A percentile compares a stretch with the other conserved stretches of the same genome.
Evolutionary conservation across 1,140 invertebrate species (phyloP).

Genomic region (Cherax destructor): DNA sequence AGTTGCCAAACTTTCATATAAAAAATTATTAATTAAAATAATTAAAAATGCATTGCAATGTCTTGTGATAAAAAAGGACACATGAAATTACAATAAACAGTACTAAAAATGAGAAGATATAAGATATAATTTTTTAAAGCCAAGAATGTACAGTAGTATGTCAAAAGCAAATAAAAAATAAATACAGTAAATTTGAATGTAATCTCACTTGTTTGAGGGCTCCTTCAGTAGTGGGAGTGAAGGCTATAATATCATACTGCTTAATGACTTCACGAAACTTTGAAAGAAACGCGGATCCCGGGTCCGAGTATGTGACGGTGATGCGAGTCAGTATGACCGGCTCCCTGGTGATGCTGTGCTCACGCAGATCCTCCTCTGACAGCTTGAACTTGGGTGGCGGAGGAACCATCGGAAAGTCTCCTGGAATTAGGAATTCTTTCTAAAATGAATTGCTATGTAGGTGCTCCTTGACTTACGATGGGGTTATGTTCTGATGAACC

Average conservation of each 20-base stretch:
- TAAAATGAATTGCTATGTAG: no score
- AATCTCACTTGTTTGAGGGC: slow-evolving; percentile 64
- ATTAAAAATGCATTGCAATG: no score
- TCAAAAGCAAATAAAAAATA: background rate
- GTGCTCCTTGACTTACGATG: no score
- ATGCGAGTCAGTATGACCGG: slow-evolving; percentile 63
- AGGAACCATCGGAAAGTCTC: slow-evolving; percentile 45
- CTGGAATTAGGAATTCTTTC: background rate
- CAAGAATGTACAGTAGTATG: background rate
- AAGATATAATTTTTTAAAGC: background rate
- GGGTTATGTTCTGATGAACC: no score
- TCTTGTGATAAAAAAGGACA: no score
- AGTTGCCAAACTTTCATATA: no score
- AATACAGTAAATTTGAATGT: background rate
- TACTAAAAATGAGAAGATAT: no score
- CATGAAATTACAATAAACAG: no score
- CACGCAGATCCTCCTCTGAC: slow-evolving; percentile 45
- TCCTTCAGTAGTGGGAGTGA: slow-evolving; percentile 59
- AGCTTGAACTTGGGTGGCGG: slow-evolving; percentile 42
- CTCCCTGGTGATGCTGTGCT: slow-evolving; percentile 52
- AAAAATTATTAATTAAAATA: no score
- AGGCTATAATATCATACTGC: slow-evolving; percentile 66
- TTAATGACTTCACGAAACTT: slow-evolving; percentile 59
- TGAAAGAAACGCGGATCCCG: slow-evolving; percentile 50
- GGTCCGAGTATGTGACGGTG: slow-evolving; percentile 56